Percentiles rank a stretch among this genome's conserved stretches.
Conservation (phyloP, 2,888 invertebrate species). For the Neoitamus cyanurus region DNA sequence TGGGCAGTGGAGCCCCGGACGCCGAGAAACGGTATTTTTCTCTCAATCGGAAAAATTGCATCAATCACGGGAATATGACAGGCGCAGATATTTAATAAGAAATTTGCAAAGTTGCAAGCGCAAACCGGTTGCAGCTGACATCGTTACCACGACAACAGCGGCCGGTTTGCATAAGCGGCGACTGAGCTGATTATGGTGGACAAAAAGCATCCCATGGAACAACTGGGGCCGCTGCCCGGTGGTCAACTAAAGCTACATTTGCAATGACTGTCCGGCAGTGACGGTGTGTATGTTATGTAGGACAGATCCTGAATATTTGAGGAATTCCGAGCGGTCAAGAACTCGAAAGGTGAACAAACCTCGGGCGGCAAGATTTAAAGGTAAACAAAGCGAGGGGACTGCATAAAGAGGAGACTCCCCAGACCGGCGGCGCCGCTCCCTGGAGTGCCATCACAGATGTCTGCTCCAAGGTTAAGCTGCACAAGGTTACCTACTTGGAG, state of each 20-base stretch:
- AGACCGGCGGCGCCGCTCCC: not conserved
- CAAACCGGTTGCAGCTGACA: not conserved
- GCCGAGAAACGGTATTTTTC: not conserved
- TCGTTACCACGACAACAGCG: not conserved
- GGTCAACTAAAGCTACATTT: not conserved
- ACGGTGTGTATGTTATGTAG: not conserved
- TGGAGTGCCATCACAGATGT: not conserved
- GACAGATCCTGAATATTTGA: not conserved
- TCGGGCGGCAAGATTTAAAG: not conserved
- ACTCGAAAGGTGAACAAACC: not conserved
- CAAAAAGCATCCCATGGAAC: not conserved
- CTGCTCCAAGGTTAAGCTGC: slow-evolving; percentile 28
- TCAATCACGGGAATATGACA: not conserved
- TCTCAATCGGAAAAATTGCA: not conserved
- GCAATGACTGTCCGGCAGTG: not conserved
- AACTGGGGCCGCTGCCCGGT: not conserved
- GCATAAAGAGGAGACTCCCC: not conserved
- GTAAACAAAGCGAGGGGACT: not conserved
- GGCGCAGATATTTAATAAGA: not conserved
- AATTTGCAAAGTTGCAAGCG: not conserved
- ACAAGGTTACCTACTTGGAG: slow-evolving; percentile 14
- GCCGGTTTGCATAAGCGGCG: not conserved
- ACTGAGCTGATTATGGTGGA: not conserved
- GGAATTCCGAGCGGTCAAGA: not conserved
- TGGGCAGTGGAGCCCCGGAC: not conserved